phyloP scores from a whole-genome alignment of 2,888 invertebrate genomes.

The Drosophila mimetica region DNA sequence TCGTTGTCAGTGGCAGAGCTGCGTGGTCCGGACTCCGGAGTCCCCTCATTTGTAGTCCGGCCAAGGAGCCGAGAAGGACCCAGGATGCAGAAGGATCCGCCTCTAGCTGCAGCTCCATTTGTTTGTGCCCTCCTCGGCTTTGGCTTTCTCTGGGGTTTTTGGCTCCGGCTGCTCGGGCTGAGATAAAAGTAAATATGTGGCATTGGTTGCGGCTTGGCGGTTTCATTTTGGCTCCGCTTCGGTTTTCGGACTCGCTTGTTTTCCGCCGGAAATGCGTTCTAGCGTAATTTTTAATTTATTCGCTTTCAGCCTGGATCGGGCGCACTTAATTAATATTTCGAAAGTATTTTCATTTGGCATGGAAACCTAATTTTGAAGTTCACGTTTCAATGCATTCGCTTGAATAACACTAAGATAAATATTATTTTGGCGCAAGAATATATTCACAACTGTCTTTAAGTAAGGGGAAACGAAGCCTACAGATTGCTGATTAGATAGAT shows the following conservation, averaged over 20 bases:
- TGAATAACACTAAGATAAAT: not conserved
- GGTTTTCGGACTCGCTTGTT: conserved; percentile 19
- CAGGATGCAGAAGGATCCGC: conserved; percentile 7
- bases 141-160: conserved; percentile 32
- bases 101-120: conserved; percentile 53
- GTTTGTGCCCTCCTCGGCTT: conserved; percentile 71
- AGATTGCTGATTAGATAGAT: not conserved
- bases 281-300: conserved; percentile 71
- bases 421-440: not conserved
- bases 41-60: conserved; percentile 67
- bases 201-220: conserved; percentile 64
- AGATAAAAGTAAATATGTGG: conserved; percentile 80
- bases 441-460: not conserved
- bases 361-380: conserved; percentile 5
- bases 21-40: not conserved
- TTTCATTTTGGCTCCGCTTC: conserved; percentile 51
- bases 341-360: conserved; percentile 13
- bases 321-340: conserved; percentile 44
- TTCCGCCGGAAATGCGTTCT: conserved; percentile 54
- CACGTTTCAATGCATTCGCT: not conserved
- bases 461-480: not conserved
- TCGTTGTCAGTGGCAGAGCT: conserved; percentile 60
- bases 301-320: conserved; percentile 17
- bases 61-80: conserved; percentile 22
- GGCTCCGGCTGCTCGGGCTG: conserved; percentile 62